Percentiles rank a stretch among this genome's conserved stretches.
These are phyloP conservation scores for Tetragnatha montana DNA, from an alignment of 2,888 invertebrate species.

Conservation along the genomic window DNA sequence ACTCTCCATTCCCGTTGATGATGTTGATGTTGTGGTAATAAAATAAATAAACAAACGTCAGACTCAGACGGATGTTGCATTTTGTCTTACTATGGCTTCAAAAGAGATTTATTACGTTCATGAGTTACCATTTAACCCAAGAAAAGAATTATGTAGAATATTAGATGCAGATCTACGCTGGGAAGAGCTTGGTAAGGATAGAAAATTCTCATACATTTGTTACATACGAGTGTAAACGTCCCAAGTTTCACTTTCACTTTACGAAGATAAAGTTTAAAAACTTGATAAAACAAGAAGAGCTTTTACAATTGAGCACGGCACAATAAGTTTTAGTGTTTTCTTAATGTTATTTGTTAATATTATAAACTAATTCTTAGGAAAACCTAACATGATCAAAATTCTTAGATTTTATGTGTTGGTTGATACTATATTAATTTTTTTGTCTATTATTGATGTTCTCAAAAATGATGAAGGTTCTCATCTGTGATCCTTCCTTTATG, in stretches of 20 bases:
- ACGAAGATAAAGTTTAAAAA: not conserved
- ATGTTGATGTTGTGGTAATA: no score
- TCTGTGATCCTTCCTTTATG: not conserved
- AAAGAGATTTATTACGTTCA: constrained; percentile 80
- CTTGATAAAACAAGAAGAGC: not conserved
- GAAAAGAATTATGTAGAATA: constrained; percentile 84
- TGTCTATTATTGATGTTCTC: not conserved
- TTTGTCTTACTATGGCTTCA: constrained; percentile 15
- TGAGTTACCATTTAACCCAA: constrained; percentile 83
- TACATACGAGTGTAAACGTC: not conserved
- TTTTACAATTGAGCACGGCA: not conserved
- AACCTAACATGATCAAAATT: not conserved
- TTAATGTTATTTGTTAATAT: not conserved
- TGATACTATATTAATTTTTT: not conserved
- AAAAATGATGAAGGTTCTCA: not conserved
- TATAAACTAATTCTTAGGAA: not conserved
- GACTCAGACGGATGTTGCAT: no score
- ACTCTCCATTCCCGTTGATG: no score
- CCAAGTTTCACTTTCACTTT: constrained; percentile 10
- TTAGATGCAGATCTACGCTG: constrained; percentile 87
- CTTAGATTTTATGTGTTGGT: not conserved
- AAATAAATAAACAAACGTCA: no score
- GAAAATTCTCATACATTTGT: not conserved
- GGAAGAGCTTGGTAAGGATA: constrained; percentile 83
- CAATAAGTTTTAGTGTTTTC: not conserved